Evolutionary conservation across 2,797 vertebrate species (phyloP), one percentile per base, ranked within the genome.

Genomic region (Zalophus californianus): DNA sequence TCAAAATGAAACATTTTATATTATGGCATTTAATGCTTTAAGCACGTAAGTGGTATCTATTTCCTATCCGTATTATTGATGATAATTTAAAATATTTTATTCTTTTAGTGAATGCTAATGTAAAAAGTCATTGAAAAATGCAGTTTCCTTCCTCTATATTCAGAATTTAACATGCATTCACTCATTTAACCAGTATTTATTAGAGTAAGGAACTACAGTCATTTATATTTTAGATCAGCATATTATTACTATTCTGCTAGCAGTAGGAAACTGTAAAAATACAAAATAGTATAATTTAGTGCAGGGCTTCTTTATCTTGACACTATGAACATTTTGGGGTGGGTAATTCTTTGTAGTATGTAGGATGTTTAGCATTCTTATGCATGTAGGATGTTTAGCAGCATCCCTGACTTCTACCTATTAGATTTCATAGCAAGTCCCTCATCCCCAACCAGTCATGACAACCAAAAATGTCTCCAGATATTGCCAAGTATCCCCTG

Each of bases 1-100:
- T 89, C 15, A 85, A 94, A 91, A 79, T 54, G 70, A 64, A 89
- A 44, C 54, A 73, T 60, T 77, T 87, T 79, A 48, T 82, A 44
- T 48, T 50, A 35, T 3, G 44, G 32, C 72, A 77, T 60, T 94
- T 84, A 70, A 64, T 50, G 7, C 21, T 85, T 73, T 4, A 38
- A 60, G 20, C 48, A 78, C 50, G 79, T 73, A 66, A 56, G 4
- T 27, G 41, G 32, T 18, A 72, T 64, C 27, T 64, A 89, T 58
- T 86, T 86, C 13, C 16, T 54, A n/a, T 64, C 15, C 94, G 16
- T 75, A 29, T 27, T 75, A 58, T 35, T 60, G 11, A 56, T 38
- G 48, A 86, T 89, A 11, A 79, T 38, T 90, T 23, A 80, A 91
- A 79, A 83, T 64, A 64, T 50, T 75, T 84, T 70, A 77, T 75